phyloP scores from a whole-genome alignment of 2,888 invertebrate genomes.

The Chironomus tentans region DNA sequence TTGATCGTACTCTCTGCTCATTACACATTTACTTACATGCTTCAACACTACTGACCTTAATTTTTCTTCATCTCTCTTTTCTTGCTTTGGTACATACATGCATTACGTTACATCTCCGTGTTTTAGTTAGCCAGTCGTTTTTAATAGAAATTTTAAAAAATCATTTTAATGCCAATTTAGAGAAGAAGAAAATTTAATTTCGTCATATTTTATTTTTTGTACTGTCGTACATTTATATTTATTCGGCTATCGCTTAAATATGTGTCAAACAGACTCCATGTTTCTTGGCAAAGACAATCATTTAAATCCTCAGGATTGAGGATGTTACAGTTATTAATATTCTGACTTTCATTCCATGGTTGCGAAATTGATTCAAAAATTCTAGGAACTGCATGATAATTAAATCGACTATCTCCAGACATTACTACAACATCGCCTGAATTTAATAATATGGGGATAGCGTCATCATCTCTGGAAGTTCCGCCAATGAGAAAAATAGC shows the following conservation, averaged over 20 bases:
- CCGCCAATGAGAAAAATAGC: slow-evolving; percentile 93
- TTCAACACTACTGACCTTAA: no score
- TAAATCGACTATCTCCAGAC: slow-evolving; percentile 72
- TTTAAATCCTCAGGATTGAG: slow-evolving; percentile 8
- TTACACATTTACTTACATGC: no score
- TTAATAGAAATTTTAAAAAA: not conserved
- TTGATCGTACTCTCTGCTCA: no score
- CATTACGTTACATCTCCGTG: not conserved
- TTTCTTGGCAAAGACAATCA: slow-evolving; percentile 34
- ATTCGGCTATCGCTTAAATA: slow-evolving; percentile 70
- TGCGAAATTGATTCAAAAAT: slow-evolving; percentile 50
- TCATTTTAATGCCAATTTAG: not conserved
- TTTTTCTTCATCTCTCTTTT: no score
- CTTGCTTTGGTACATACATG: no score
- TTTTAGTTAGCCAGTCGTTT: not conserved
- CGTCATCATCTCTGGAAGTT: slow-evolving; percentile 53
- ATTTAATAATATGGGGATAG: slow-evolving; percentile 62
- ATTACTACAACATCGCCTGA: slow-evolving; percentile 91
- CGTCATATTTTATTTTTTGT: slow-evolving; percentile 37
- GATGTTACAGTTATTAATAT: not conserved
- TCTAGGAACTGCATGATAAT: slow-evolving; percentile 90
- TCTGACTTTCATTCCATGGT: slow-evolving; percentile 45
- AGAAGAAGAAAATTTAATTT: not conserved
- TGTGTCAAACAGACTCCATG: slow-evolving; percentile 36
- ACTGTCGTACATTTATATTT: slow-evolving; percentile 91